Conservation (phyloP, 2,113 vertebrate genomes). For the Myocastor coypus region DNA sequence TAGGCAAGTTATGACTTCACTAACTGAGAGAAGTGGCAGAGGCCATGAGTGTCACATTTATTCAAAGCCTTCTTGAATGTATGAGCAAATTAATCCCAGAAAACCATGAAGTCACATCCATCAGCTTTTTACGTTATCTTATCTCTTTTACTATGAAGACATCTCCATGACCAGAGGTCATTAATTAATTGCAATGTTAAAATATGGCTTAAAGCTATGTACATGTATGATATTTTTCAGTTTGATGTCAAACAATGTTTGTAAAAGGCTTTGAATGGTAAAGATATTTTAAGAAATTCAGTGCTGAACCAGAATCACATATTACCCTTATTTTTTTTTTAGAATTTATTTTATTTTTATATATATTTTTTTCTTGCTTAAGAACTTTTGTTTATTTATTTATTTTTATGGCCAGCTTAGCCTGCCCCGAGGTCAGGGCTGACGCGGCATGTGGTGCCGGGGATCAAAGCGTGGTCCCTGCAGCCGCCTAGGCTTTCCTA, state of each 20-base stretch:
- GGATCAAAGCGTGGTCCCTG: too few species aligned
- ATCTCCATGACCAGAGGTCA: not conserved
- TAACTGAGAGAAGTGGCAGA: not conserved
- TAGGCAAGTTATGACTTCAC: not conserved
- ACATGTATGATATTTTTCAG: not conserved
- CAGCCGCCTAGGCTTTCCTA: too few species aligned
- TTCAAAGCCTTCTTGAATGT: not conserved
- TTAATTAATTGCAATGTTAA: not conserved
- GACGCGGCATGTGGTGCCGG: too few species aligned
- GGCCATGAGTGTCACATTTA: not conserved
- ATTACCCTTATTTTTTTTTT: too few species aligned
- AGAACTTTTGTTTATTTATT: too few species aligned
- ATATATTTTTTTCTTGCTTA: too few species aligned
- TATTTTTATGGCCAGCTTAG: too few species aligned
- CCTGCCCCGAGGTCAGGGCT: too few species aligned
- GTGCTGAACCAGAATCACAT: not conserved
- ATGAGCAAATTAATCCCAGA: not conserved
- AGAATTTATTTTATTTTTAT: too few species aligned
- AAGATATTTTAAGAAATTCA: not conserved
- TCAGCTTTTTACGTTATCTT: not conserved
- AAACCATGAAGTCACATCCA: not conserved
- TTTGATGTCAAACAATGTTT: not conserved
- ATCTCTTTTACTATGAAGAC: not conserved
- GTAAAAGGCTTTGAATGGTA: not conserved
- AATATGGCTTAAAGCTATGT: not conserved